Base-by-base conservation (phyloP, 1,140 invertebrate genomes). In the Drosophila setifemur region DNA sequence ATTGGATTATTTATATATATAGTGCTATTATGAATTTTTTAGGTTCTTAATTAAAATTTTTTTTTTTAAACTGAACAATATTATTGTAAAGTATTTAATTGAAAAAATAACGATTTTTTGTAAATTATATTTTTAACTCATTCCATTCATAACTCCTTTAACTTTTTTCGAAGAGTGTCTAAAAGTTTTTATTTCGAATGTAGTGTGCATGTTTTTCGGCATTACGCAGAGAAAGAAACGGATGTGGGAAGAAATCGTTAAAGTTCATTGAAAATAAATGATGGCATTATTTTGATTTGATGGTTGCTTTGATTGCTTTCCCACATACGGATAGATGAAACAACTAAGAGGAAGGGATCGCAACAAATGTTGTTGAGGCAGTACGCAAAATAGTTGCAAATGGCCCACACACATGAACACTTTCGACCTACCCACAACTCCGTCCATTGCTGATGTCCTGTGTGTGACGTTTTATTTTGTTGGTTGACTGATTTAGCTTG, bases 251-350 rank as follows among this genome's bases (percentile, higher is more conserved):
- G 29, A 42, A 49, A 37, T 61, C 37, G 40, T 66, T 55, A 54
- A 79, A 69, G 54, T 73, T 87, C 82, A 86, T 76, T 86, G 81
- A 76, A 87, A 86, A 87, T 73, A 86, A 86, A 86, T 86, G 81
- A 79, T 81, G 58, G 73, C 68, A 81, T 87, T 86, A 86, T 76
- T 87, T 86, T 86, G 81, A 86, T 87, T 86, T 86, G 75, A 86
- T 86, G 76, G 75, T 81, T 76, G 71, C 81, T 85, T 73, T 86
- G 81, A 85, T 86, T 85, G 82, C 76, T 87, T 68, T 72, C 28
- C 71, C 67, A 47, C 57, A 42, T 23, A 8, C 9, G 18, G 18
- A 28, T 11, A 2, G 6, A 49, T 23, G 12, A 14, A 37, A 8
- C 6, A 8, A 16, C 12, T 2, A 16, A 11, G 11, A 8, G 28